phyloP scores from a whole-genome alignment of 2,888 invertebrate species.

The Pristionchus entomophagus region DNA sequence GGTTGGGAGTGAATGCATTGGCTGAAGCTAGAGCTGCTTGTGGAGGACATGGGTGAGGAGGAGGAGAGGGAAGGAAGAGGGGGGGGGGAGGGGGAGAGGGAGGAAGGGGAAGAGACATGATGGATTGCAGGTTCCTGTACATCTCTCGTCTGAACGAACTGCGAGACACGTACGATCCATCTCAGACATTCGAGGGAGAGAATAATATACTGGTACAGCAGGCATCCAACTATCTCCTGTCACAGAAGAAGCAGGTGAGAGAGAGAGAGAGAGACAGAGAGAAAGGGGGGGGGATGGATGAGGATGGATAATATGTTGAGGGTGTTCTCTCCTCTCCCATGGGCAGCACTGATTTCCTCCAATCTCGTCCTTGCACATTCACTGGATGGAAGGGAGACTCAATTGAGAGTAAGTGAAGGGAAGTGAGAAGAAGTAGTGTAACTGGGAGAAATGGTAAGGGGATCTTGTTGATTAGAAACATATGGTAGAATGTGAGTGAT shows the following conservation, averaged over 20 bases:
- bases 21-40: slow-evolving; percentile 94
- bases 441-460: too few species aligned
- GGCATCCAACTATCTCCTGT: slow-evolving; percentile 89
- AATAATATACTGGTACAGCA: slow-evolving; percentile 88
- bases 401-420: neutral
- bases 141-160: slow-evolving; percentile 85
- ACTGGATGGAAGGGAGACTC: slow-evolving; percentile 26
- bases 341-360: slow-evolving; percentile 83
- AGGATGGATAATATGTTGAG: neutral
- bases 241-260: slow-evolving; percentile 62
- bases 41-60: slow-evolving; percentile 82
- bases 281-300: neutral
- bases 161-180: slow-evolving; percentile 89
- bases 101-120: neutral
- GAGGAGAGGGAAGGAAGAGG: neutral
- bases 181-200: slow-evolving; percentile 83
- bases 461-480: too few species aligned
- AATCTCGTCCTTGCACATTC: slow-evolving; percentile 7
- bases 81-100: neutral
- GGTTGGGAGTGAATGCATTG: slow-evolving; percentile 89
- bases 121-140: slow-evolving; percentile 23
- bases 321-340: slow-evolving; percentile 80
- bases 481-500: too few species aligned
- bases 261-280: neutral
- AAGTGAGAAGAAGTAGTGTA: neutral